Base-by-base conservation (phyloP, 1,140 invertebrate species). In the Thrips palmi region DNA sequence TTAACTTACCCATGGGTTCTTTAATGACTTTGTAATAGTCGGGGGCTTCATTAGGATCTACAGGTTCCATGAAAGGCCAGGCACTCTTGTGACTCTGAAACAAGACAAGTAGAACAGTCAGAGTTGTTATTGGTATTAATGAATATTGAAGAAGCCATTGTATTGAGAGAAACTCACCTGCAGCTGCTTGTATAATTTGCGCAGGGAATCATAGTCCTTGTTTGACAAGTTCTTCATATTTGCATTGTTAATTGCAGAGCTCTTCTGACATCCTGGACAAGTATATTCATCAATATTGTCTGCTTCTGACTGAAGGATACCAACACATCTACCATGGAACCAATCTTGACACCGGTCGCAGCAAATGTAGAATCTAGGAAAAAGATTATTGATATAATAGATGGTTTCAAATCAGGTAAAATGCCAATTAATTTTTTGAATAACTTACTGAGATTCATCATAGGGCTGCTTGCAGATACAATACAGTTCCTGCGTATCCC, bases 291-390 rank as follows among this genome's bases (percentile, higher is more conserved):
- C 88, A 44, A 97, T 91, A 49, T 80, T 79, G 52, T 92, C 86
- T 4, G 87, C 89, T 57, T 96, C 89, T 3, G 77, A 81, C 54
- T 92, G 86, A 21, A 94, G 62, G 49, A 97, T 89, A 8, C 91
- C 92, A 6, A 98, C 91, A 59, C 94, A 98, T 35, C 84, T 67
- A 3, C 92, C 92, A 57, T 98, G 94, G 61, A 97, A 97, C 94
- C 94, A 98, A 58, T 96, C 89, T 58, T 97, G 86, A 62, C 94
- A 98, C 34, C 78, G 74, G 58, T 98, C 93, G 60, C 94, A 98
- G 49, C 88, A 93, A 50, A 98, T 96, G 55, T 91, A 92, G 70
- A 92, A 87, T 51, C 80, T 83, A 47, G 18, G 59, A 52, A 46
- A 40, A 48, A 43, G 33, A 37, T 23, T 22, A 41, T 33, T 37